Conservation (phyloP, 2,888 invertebrate species). For the Andrena chrysosceles region DNA sequence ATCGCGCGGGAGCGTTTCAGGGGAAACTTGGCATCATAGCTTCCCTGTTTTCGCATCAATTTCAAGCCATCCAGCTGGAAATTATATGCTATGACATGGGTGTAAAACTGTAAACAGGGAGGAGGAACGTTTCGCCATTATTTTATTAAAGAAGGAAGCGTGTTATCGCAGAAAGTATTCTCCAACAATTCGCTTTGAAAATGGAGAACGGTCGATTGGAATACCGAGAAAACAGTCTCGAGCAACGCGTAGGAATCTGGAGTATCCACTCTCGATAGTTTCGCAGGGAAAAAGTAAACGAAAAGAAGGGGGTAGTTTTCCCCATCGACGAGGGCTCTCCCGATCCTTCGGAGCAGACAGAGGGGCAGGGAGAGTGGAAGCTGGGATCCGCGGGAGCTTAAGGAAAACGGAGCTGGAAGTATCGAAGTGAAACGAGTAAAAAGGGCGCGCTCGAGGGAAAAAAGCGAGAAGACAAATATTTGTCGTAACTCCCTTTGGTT, state of each 20-base stretch:
- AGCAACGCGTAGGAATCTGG: not conserved
- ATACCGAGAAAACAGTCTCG: not conserved
- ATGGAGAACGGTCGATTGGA: not conserved
- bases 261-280: not conserved
- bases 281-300: not conserved
- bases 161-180: not conserved
- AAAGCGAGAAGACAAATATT: slow-evolving; percentile 70
- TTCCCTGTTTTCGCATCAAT: not conserved
- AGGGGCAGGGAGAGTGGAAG: no score
- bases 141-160: no score
- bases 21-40: not conserved
- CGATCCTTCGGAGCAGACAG: not conserved
- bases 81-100: not conserved
- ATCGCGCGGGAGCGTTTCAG: not conserved
- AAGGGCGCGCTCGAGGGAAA: slow-evolving; percentile 13
- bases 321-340: not conserved
- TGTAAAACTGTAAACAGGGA: not conserved
- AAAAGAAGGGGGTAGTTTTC: not conserved
- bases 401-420: slow-evolving; percentile 31
- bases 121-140: not conserved
- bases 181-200: not conserved
- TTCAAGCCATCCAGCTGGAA: not conserved
- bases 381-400: slow-evolving; percentile 5
- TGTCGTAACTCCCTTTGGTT: slow-evolving; percentile 64
- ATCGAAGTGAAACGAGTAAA: slow-evolving; percentile 32